Evolutionary conservation across 2,797 vertebrate genomes (phyloP), one percentile per base, ranked within the genome.

Genomic region (Hafferia zeledoni): DNA sequence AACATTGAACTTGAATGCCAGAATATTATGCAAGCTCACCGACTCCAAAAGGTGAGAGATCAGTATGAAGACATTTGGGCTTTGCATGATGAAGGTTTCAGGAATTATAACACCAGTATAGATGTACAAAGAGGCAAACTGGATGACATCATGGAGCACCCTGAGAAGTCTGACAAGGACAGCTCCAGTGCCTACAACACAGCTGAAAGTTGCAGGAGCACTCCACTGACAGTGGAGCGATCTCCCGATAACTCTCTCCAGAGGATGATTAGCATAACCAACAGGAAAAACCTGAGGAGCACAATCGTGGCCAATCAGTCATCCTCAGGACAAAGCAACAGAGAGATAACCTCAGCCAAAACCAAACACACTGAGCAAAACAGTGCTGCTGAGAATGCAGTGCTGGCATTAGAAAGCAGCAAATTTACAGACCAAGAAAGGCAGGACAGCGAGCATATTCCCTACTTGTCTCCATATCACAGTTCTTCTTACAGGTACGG

Each of bases 101-200:
- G 96, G 72, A 97, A 88, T 64, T 98, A 98, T 31, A 98, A 96
- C 91, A 98, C 97, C 89, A 98, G 59, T 95, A 91, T 97, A 90
- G 98, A 98, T 15, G 67, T 96, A 69, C 97, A 92, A 17, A 98
- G 97, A 90, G 96, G 98, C 11, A 99, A 99, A 95, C 96, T 99
- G 59, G 97, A 97, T 16, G 98, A 99, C 83, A 98, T 98, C 76
- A 97, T 98, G 5, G 99, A 99, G 88, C 98, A 98, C 63, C 98
- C 98, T 20, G 99, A 99, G 92, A 99, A 99, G 96, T 99, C 99
- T 0, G 99, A 99, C 97, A 99, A 99, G 94, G 99, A 99, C 97
- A 99, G 99, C 90, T 99, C 99, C 44, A 99, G 99, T 19, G 99
- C 99, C 46, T 99, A 99, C 92, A 99, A 99, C 96, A 99, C 99